Conservation (phyloP, 1,140 invertebrate genomes). For the Formica exsecta region DNA sequence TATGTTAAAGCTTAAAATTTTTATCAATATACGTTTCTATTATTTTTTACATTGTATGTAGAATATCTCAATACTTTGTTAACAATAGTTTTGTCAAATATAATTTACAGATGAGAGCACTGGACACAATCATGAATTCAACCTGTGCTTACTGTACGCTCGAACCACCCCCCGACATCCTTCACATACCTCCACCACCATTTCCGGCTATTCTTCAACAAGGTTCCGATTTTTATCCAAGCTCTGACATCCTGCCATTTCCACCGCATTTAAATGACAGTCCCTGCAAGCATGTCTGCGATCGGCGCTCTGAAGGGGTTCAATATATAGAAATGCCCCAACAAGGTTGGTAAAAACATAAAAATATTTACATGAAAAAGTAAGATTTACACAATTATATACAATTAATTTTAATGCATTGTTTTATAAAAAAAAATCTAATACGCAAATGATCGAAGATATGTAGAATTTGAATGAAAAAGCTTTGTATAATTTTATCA, state of each 20-base stretch:
- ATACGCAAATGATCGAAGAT: background rate
- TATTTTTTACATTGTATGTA: conserved; percentile 6
- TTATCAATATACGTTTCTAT: conserved; percentile 29
- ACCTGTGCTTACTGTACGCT: conserved; percentile 87
- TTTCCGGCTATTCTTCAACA: conserved; percentile 90
- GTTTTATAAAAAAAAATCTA: background rate
- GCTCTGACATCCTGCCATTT: conserved; percentile 75
- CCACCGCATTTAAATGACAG: conserved; percentile 81
- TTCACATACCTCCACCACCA: conserved; percentile 93
- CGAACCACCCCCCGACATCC: conserved; percentile 92
- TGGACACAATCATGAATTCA: conserved; percentile 77
- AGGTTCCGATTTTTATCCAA: conserved; percentile 80
- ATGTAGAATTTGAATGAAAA: background rate
- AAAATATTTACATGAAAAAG: background rate
- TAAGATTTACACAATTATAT: background rate
- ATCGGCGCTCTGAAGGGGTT: conserved; percentile 88
- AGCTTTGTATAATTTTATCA: conserved; percentile 63
- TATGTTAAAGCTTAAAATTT: background rate
- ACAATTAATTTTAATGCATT: background rate
- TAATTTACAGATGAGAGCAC: conserved; percentile 71
- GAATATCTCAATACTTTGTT: background rate
- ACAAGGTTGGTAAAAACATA: conserved; percentile 87
- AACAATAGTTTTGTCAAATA: background rate
- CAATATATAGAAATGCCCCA: conserved; percentile 92
- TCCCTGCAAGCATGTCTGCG: conserved; percentile 85